Evolutionary conservation across 2,113 vertebrate genomes (phyloP), one percentile per base, ranked within the genome.

Genomic region (Hoplias malabaricus): DNA sequence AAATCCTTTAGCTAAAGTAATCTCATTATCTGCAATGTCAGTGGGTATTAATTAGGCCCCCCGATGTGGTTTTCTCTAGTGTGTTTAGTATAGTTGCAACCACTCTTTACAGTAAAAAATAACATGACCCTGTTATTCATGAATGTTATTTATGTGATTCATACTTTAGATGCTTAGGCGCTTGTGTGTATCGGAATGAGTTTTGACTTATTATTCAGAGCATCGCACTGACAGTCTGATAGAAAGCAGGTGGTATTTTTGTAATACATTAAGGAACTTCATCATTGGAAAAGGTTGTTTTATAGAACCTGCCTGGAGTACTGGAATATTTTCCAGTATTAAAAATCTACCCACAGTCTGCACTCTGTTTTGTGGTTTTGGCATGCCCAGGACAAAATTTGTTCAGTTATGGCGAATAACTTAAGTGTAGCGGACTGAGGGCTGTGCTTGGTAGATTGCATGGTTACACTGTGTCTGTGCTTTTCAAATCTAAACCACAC

Each of bases 191-290:
- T 29, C 29, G 25, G 63, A 16, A 38, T n/a, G 46, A 36, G 23
- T 7, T 48, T 53, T 33, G 53, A 68, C 40, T 68, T 57, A 16
- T 68, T 57, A 16, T 69, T 77, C 25, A 40, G 31, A 25, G 46
- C 61, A 54, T 75, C 46, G 54, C 54, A 27, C 53, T 59, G 63
- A 68, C 63, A 57, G 65, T 59, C 73, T 66, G 73, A 75, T 59
- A 27, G 53, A 77, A 77, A 59, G 53, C 75, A 66, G 65, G 38
- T 59, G 38, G 27, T 43, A 11, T 68, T 4, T 53, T 43, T 42
- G 7, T 54, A 67, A 68, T 43, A 54, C 14, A 14, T 54, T 12
- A 12, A 57, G 38, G 19, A 21, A 27, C 48, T 57, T 36, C 16
- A 9, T 33, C 29, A n/a, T 13, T 46, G 19, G 38, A 69, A 59